Conservation (phyloP, 2,797 vertebrate species). For the Taenioides sp. region DNA sequence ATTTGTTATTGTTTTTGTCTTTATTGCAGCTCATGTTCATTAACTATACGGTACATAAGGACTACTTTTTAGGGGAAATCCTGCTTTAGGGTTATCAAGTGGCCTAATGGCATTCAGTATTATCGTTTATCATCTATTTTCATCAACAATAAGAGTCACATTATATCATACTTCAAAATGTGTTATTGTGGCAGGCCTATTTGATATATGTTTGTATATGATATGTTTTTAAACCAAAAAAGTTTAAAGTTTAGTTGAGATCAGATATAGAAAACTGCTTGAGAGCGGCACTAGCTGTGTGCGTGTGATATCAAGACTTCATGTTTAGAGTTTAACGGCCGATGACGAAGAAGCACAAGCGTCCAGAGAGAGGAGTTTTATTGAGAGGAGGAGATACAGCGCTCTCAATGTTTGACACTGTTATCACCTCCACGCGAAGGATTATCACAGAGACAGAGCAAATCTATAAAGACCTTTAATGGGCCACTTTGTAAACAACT, state of each 20-base stretch:
- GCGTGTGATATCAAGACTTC: conserved; percentile 42
- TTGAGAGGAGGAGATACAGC: conserved; percentile 16
- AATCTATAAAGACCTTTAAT: conserved; percentile 26
- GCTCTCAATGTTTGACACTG: conserved; percentile 22
- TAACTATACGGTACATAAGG: too few relatives aligned
- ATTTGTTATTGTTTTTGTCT: too few relatives aligned
- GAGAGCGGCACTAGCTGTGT: conserved; percentile 40
- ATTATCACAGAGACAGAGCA: conserved; percentile 35
- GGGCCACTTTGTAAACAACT: conserved; percentile 22
- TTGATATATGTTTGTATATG: too few relatives aligned
- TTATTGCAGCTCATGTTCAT: too few relatives aligned
- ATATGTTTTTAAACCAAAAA: background rate
- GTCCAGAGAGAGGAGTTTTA: conserved; percentile 23
- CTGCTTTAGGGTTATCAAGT: too few relatives aligned
- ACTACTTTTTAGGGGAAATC: too few relatives aligned
- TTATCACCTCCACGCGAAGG: conserved; percentile 33
- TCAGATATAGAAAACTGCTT: background rate
- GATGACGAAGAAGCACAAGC: conserved; percentile 42
- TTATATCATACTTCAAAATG: too few relatives aligned
- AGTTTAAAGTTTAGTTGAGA: background rate
- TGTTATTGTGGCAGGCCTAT: too few relatives aligned
- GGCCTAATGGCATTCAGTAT: too few relatives aligned
- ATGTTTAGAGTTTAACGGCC: conserved; percentile 62
- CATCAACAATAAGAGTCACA: too few relatives aligned
- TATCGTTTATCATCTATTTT: too few relatives aligned